phyloP scores from a whole-genome alignment of 2,888 invertebrate genomes.

The Ophion ventricosus region DNA sequence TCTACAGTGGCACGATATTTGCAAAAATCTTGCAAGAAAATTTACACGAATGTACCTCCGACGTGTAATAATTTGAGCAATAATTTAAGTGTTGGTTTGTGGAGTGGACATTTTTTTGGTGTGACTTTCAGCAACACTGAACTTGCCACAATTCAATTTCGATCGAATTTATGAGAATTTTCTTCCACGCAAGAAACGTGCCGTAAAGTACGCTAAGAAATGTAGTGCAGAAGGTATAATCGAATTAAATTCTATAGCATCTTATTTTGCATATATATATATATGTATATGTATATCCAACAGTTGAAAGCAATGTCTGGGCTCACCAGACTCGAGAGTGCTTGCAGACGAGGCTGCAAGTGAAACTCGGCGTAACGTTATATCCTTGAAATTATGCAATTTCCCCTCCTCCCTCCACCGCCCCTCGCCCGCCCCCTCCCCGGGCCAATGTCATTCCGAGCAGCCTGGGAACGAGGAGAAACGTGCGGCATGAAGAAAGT shows the following conservation, averaged over 20 bases:
- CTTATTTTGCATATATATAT: neutral
- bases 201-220: neutral
- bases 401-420: neutral
- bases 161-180: slow-evolving; percentile 1
- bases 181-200: neutral
- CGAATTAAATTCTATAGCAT: slow-evolving; percentile 31
- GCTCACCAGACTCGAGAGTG: slow-evolving; percentile 14
- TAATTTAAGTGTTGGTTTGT: no score
- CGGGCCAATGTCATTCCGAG: no score
- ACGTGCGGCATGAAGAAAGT: slow-evolving; percentile 13
- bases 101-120: no score
- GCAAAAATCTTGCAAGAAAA: no score
- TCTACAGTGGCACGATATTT: no score
- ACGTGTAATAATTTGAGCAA: no score
- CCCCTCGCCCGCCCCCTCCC: neutral
- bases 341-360: slow-evolving; percentile 26
- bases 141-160: neutral
- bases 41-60: no score
- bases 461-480: neutral
- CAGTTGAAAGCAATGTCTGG: slow-evolving; percentile 21
- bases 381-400: slow-evolving; percentile 39
- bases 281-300: neutral
- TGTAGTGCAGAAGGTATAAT: slow-evolving; percentile 3
- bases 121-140: no score
- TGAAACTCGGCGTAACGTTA: slow-evolving; percentile 24